Conservation (phyloP, 2,113 vertebrate genomes). For the Cyprinodon variegatus region DNA sequence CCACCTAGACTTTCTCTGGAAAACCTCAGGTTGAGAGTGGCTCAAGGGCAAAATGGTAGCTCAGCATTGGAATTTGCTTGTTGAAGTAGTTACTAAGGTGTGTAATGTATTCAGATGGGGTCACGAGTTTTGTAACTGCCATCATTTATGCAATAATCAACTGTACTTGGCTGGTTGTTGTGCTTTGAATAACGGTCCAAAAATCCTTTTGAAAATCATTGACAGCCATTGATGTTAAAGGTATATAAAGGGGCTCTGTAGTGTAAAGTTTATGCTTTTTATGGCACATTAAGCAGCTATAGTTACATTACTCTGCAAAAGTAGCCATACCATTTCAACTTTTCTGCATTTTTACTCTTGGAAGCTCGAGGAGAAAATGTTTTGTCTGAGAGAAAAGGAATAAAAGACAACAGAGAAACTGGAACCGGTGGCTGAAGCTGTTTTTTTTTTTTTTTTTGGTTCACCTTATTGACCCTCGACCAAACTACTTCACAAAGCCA, state of each 20-base stretch:
- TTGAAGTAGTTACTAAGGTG: conserved; percentile 67
- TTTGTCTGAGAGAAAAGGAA: too few species aligned
- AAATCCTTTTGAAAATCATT: conserved; percentile 49
- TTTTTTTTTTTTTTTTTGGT: too few species aligned
- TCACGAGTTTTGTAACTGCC: conserved; percentile 58
- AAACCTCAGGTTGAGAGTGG: conserved; percentile 64
- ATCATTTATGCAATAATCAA: conserved; percentile 65
- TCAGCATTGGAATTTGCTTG: conserved; percentile 45
- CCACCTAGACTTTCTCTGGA: conserved; percentile 46
- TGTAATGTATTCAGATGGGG: conserved; percentile 65
- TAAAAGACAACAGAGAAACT: too few species aligned
- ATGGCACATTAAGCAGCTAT: conserved; percentile 45
- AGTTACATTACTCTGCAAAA: conserved; percentile 5
- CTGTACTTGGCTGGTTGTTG: conserved; percentile 46
- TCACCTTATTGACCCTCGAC: too few species aligned
- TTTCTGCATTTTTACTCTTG: neutral
- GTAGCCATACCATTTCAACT: neutral
- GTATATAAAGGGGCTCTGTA: conserved; percentile 44
- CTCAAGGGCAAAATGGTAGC: conserved; percentile 73
- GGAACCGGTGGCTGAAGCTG: too few species aligned
- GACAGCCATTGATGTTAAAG: conserved; percentile 38
- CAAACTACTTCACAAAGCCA: too few species aligned
- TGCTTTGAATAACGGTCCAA: conserved; percentile 51
- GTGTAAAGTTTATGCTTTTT: conserved; percentile 37
- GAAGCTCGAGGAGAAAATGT: too few species aligned